phyloP scores from a whole-genome alignment of 2,888 invertebrate genomes.

The Chalcis sispes region DNA sequence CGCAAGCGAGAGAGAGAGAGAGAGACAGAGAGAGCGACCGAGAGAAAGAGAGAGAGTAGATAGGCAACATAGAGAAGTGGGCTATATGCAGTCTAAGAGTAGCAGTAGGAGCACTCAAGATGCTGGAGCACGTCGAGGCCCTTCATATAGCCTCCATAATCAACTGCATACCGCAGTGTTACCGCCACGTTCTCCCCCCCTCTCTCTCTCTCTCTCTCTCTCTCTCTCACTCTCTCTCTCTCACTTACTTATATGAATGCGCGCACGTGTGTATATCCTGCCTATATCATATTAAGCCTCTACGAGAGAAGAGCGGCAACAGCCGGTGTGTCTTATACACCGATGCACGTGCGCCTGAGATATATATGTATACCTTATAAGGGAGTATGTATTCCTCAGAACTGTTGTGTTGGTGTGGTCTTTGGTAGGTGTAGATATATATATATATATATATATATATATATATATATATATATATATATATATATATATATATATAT shows the following conservation, averaged over 20 bases:
- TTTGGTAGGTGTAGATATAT: too few relatives aligned
- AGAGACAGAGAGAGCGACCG: conserved; percentile 5
- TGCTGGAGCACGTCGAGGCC: conserved; percentile 75
- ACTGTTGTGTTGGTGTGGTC: too few relatives aligned
- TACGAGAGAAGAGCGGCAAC: not conserved
- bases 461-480: too few relatives aligned
- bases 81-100: conserved; percentile 20
- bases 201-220: conserved; percentile 19
- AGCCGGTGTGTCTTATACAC: conserved; percentile 24
- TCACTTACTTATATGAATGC: conserved; percentile 40
- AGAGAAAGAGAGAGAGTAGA: not conserved
- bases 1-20: conserved; percentile 2
- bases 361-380: too few relatives aligned
- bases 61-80: conserved; percentile 41
- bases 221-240: conserved; percentile 25
- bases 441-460: too few relatives aligned
- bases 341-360: conserved; percentile 44
- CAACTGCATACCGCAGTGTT: conserved; percentile 76
- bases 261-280: conserved; percentile 29
- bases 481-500: too few relatives aligned
- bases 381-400: too few relatives aligned
- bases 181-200: conserved; percentile 32
- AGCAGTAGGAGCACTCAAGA: conserved; percentile 70
- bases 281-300: conserved; percentile 14
- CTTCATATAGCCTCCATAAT: conserved; percentile 76